Percentiles rank a stretch among this genome's conserved stretches.
Conservation (phyloP, 2,888 invertebrate genomes). For the Cyrtodaria siliqua region DNA sequence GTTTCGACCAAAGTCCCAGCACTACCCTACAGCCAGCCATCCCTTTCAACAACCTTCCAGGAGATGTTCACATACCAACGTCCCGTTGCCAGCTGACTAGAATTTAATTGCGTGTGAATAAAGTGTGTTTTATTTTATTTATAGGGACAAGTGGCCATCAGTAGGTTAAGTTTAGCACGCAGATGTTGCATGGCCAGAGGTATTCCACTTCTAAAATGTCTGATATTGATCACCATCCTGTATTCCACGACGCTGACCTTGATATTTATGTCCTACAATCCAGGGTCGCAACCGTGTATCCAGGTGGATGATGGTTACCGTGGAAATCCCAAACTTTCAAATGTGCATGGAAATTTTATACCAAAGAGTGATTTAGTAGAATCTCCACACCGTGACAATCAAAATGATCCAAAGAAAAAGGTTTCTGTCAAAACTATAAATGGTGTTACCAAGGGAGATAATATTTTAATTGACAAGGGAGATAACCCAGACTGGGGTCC, state of each 20-base stretch:
- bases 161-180: too few species aligned
- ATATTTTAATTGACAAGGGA: slow-evolving; percentile 1
- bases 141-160: too few species aligned
- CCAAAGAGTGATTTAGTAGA: neutral
- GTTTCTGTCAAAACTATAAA: neutral
- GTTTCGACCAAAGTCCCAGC: too few species aligned
- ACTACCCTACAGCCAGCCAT: too few species aligned
- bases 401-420: neutral
- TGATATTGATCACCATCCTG: slow-evolving; percentile 32
- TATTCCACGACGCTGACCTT: slow-evolving; percentile 49
- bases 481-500: slow-evolving; percentile 49
- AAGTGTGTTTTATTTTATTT: too few species aligned
- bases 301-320: slow-evolving; percentile 15
- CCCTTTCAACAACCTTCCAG: too few species aligned
- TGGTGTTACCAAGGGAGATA: neutral
- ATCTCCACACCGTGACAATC: neutral
- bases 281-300: neutral
- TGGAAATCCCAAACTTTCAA: neutral
- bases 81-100: too few species aligned
- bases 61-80: too few species aligned
- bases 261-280: slow-evolving; percentile 36
- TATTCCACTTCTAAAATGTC: slow-evolving; percentile 53
- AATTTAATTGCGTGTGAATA: too few species aligned
- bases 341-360: neutral
- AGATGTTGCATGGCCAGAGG: slow-evolving; percentile 61